These are phyloP conservation scores for Grus americana DNA, from an alignment of 2,113 vertebrate genomes.

Conservation along the genomic window DNA sequence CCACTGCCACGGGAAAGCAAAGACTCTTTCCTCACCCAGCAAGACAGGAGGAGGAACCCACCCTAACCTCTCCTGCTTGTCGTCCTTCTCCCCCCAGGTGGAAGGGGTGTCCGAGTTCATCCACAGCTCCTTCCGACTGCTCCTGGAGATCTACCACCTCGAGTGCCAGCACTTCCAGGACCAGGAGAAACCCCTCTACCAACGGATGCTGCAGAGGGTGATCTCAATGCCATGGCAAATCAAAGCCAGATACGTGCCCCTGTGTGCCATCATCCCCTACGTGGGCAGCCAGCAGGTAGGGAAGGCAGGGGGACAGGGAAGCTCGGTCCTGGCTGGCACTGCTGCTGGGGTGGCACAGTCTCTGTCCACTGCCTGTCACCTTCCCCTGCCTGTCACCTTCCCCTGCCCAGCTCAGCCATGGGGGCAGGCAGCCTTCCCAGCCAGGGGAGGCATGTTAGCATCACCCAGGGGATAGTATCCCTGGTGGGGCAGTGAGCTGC, in stretches of 20 bases:
- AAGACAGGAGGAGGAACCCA: not conserved
- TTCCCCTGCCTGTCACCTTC: not conserved
- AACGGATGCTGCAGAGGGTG: conserved; percentile 71
- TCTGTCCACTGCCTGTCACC: not conserved
- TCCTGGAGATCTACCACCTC: conserved; percentile 80
- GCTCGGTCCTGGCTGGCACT: not conserved
- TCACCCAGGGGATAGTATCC: not conserved
- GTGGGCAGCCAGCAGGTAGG: conserved; percentile 81
- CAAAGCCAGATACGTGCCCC: conserved; percentile 81
- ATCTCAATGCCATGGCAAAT: conserved; percentile 82
- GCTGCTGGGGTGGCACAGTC: not conserved
- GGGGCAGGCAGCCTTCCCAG: not conserved
- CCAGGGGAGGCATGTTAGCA: not conserved
- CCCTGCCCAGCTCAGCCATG: not conserved
- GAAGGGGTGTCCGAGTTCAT: conserved; percentile 82
- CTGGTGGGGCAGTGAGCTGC: not conserved
- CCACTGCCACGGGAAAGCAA: fast-evolving
- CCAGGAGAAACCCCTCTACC: conserved; percentile 71
- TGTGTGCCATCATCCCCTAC: conserved; percentile 82
- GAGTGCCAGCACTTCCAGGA: conserved; percentile 78
- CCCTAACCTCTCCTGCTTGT: not conserved
- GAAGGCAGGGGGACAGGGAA: fast-evolving
- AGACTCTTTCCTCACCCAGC: not conserved
- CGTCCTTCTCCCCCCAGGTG: conserved; percentile 61
- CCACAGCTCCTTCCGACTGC: conserved; percentile 75